Evolutionary conservation across 1,140 invertebrate genomes (phyloP).

Genomic region (Epicauta chinensis): DNA sequence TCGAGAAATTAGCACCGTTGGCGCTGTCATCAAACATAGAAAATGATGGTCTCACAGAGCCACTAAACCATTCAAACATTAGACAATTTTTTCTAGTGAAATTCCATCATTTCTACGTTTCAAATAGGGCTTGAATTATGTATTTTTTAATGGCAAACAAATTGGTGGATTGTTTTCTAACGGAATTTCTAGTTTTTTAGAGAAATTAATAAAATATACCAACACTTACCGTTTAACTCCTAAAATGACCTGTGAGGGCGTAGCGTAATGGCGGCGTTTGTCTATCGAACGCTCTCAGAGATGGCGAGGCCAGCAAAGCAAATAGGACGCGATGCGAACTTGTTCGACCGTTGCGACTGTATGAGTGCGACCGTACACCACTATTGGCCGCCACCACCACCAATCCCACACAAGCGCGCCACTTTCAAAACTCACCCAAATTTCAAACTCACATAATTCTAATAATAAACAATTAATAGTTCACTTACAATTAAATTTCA

Average conservation of each 20-base stretch:
- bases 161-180: not conserved
- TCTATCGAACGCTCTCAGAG: constrained; percentile 38
- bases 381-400: no score
- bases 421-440: no score
- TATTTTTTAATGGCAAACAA: not conserved
- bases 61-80: not conserved
- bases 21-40: constrained; percentile 55
- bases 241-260: constrained; percentile 53
- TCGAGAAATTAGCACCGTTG: constrained; percentile 62
- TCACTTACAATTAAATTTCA: no score
- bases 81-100: not conserved
- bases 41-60: no score
- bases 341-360: no score
- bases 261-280: constrained; percentile 39
- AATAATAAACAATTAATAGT: no score
- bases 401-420: no score
- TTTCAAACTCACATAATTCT: not conserved
- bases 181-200: not conserved
- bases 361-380: no score
- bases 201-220: not conserved
- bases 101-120: not conserved
- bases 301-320: constrained; percentile 37
- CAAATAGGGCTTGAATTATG: not conserved
- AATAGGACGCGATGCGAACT: not conserved
- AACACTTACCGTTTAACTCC: constrained; percentile 43